Base-by-base conservation (phyloP, 1,140 invertebrate genomes). In the Gyrodactylus bullatarudis region DNA sequence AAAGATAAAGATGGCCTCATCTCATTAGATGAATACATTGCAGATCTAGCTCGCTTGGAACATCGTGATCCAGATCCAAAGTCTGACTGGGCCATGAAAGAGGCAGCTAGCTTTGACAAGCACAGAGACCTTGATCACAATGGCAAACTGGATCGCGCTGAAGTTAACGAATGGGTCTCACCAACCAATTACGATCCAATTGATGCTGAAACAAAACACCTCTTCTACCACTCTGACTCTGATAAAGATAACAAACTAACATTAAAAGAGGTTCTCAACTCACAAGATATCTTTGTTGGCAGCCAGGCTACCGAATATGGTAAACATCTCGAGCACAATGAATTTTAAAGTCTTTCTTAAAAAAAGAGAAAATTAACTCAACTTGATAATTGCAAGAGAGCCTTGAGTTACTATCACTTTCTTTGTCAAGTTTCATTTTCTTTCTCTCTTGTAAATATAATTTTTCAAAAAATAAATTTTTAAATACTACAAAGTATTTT, bases 181-280 rank as follows among this genome's bases (percentile, higher is more conserved):
- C 94, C 94, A 0, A 84, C 87, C 8, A 90, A 95, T 79, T 97
- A 91, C 80, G 91, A 98, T 83, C 91, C 96, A 80, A 88, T 91
- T 20, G 88, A 91, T 76, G 90, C 89, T 0, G 94, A 99, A 82
- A 87, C 91, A 0, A 85, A 87, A 73, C 94, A 99, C 83, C 84
- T 99, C 20, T 86, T 98, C 75, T 88, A 87, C 78, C 89, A 94
- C 79, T 88, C 92, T 0, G 94, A 99, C 81, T 79, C 83, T 0
- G 87, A 98, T 82, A 86, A 71, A 23, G 26, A 71, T 26, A 23
- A 71, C 24, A 20, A 25, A 19, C 24, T 71, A 20, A 25, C 16
- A 1, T 20, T 71, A 16, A 24, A 71, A 25, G 70, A 71, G 24
- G 24, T 71, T 26, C 1, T 71, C 2, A 23, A 71, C 8, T 24